Conservation (phyloP, 2,888 invertebrate species). For the Spodoptera littoralis region DNA sequence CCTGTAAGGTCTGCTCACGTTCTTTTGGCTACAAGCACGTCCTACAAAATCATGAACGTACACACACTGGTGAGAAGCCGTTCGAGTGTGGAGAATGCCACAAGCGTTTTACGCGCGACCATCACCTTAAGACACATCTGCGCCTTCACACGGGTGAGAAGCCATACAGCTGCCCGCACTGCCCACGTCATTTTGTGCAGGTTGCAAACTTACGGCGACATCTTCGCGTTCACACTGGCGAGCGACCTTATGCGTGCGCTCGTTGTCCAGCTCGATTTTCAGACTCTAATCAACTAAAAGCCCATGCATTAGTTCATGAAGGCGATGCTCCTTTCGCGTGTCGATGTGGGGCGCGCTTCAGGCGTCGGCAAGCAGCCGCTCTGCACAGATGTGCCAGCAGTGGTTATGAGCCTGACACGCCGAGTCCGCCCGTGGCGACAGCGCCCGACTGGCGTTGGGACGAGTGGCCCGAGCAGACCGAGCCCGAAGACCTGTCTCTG, state of each 20-base stretch:
- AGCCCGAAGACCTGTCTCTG: slow-evolving; percentile 96
- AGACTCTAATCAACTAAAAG: slow-evolving; percentile 97
- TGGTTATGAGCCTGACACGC: slow-evolving; percentile 78
- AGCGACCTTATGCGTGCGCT: slow-evolving; percentile 96
- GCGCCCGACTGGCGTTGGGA: slow-evolving; percentile 85
- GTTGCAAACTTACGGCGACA: slow-evolving; percentile 97
- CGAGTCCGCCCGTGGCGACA: slow-evolving; percentile 83
- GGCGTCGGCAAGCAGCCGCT: slow-evolving; percentile 96
- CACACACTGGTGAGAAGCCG: slow-evolving; percentile 98
- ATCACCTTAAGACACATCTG: slow-evolving; percentile 97
- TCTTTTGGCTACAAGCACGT: slow-evolving; percentile 98
- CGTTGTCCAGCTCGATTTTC: slow-evolving; percentile 96
- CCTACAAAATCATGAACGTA: slow-evolving; percentile 97
- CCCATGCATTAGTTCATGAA: slow-evolving; percentile 96
- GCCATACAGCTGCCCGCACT: slow-evolving; percentile 97
- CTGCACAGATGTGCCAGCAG: slow-evolving; percentile 93
- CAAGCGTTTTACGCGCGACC: slow-evolving; percentile 97
- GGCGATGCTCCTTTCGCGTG: slow-evolving; percentile 97
- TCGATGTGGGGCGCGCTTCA: slow-evolving; percentile 93
- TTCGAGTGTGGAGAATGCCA: slow-evolving; percentile 97
- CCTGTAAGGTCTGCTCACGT: slow-evolving; percentile 95
- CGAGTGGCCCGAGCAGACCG: slow-evolving; percentile 94
- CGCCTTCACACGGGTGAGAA: slow-evolving; percentile 97
- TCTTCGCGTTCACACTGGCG: slow-evolving; percentile 96
- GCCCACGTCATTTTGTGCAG: slow-evolving; percentile 97